A percentile compares a stretch with the other conserved stretches of the same genome.
Evolutionary conservation across 2,888 invertebrate genomes (phyloP).

Genomic region (Conchocele bisecta): DNA sequence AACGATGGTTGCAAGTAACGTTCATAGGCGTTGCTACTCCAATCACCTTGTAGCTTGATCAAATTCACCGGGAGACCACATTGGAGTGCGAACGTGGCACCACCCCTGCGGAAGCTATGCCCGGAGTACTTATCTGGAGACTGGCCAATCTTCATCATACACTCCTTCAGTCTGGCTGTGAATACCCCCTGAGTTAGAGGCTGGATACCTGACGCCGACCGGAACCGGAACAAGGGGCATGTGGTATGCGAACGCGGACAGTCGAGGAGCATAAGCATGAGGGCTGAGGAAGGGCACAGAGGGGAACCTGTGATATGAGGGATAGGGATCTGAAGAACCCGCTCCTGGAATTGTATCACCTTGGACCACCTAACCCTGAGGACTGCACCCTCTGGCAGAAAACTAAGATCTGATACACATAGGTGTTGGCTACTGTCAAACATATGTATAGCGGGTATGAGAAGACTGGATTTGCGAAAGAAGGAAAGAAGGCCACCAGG

Average conservation of each 20-base stretch:
- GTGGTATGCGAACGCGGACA: no score
- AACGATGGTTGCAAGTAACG: constrained; percentile 2
- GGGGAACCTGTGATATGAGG: not conserved
- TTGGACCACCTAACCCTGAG: not conserved
- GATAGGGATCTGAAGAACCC: constrained; percentile 9
- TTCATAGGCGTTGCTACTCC: constrained; percentile 12
- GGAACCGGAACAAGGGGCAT: not conserved
- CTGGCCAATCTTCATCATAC: not conserved
- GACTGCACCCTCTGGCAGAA: not conserved
- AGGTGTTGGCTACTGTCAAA: not conserved
- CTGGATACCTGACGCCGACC: no score
- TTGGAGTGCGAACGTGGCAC: constrained; percentile 10
- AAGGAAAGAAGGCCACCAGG: no score
- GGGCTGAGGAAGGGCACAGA: no score
- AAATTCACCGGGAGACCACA: constrained; percentile 5
- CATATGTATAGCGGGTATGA: not conserved
- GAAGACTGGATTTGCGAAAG: not conserved
- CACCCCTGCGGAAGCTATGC: constrained; percentile 24
- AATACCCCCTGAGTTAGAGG: not conserved
- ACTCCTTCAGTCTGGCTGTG: not conserved
- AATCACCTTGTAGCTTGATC: constrained; percentile 9
- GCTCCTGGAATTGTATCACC: not conserved
- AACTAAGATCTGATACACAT: not conserved
- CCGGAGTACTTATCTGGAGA: constrained; percentile 10
- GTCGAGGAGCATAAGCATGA: no score